Percentiles rank a stretch among this genome's conserved stretches.
phyloP scores from a whole-genome alignment of 1,140 invertebrate genomes.

The Lucilia sericata region DNA sequence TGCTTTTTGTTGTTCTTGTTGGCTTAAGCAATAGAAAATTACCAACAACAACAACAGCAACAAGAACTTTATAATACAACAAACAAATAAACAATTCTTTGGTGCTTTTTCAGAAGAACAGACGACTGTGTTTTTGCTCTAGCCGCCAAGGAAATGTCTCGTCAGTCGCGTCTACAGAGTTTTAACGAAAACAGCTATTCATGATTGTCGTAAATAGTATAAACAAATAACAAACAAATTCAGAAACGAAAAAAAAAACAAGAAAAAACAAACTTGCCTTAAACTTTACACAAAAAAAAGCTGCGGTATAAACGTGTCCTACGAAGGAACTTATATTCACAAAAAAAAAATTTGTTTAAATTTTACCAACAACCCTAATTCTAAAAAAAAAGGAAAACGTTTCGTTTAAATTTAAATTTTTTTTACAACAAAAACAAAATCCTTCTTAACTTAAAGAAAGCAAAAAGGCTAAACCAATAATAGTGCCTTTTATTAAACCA shows the following conservation, averaged over 20 bases:
- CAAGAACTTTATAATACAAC: not conserved
- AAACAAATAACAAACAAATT: not conserved
- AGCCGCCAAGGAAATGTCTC: constrained; percentile 48
- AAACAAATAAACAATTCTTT: constrained; percentile 15
- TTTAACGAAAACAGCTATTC: constrained; percentile 61
- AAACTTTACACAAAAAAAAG: not conserved
- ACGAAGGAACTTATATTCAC: not conserved
- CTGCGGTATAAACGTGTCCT: not conserved
- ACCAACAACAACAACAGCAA: not conserved
- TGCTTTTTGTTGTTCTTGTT: not conserved
- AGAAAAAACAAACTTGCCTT: not conserved
- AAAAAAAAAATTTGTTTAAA: not conserved
- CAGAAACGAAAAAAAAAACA: too few relatives aligned
- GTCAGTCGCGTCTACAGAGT: constrained; percentile 67
- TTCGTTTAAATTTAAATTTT: too few relatives aligned
- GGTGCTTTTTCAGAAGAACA: not conserved
- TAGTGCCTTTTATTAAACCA: not conserved
- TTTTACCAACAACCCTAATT: not conserved
- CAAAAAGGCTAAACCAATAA: not conserved
- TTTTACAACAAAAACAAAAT: too few relatives aligned
- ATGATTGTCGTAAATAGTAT: constrained; percentile 9
- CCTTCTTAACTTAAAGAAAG: too few relatives aligned
- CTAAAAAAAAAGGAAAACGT: too few relatives aligned
- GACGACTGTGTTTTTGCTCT: constrained; percentile 17
- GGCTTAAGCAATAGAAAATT: not conserved